Evolutionary conservation across 64 coral and sea anemone species (phyloP), one percentile per base, ranked within the genome.

Genomic region (Hydrozoanthus tunicans): DNA sequence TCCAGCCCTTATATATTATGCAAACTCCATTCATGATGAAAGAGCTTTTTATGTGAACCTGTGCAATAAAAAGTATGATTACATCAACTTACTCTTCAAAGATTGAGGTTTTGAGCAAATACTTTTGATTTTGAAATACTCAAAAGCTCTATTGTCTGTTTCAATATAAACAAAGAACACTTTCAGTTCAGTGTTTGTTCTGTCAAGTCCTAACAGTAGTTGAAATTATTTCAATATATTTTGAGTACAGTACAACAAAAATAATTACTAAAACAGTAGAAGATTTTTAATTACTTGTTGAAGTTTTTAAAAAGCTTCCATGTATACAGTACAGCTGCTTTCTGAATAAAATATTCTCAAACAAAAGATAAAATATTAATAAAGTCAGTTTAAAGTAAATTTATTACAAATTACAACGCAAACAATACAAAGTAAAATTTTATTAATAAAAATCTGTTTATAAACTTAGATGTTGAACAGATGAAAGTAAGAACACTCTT

Each of bases 21-120:
- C 96, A 98, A 0, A 98, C 96, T 55, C 96, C 96, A 91, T 98
- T 98, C 90, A 98, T 86, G 61, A 98, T 98, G 86, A 98, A 98
- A 56, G 81, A 89, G 52, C 93, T 98, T 81, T 94, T 98, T 54
- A 98, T 88, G 53, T 92, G 93, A 73, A 98, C 96, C 96, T 98
- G 60, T 52, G 79, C 90, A 86, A 62, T 66, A 24, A 60, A 3
- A 85, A 70, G 25, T 13, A 82, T 14, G 24, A 5, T 24, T 73
- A 67, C 17, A 73, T 53, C 53, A 88, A 62, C 7, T 6, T 24
- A 86, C 12, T 4, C n/a, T 56, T 15, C 53, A 9, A 13, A 24
- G 57, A 5, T 6, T 20, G 6, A 62, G 51, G 81, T 9, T 3
- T 9, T 5, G 0, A 54, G 6, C 11, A 26, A 59, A 5, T 32